Evolutionary conservation across 1,140 invertebrate species (phyloP), one percentile per base, ranked within the genome.

Genomic region (Triops cancriformis): DNA sequence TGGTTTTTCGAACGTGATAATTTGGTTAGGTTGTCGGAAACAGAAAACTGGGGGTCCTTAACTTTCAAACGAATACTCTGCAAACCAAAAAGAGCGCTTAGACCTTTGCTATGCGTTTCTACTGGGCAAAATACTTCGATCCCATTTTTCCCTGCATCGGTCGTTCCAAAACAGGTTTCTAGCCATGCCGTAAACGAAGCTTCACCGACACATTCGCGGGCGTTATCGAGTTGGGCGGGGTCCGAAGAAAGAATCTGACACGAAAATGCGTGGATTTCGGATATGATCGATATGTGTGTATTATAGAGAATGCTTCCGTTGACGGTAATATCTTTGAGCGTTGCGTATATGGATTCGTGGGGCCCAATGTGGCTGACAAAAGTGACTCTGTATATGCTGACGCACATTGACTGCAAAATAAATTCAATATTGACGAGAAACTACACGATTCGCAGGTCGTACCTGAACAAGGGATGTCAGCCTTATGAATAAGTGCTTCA

Each of bases 381-480:
- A n/a, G 51, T 64, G 51, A 64, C 10, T 64, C 18, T 14, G 23
- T 18, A 64, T 64, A 64, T 64, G 51, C 51, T 64, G 14, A 64
- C 23, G 26, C 73, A 42, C 37, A 74, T 74, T 42, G 45, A 79
- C 43, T 28, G 73, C 28, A 77, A 74, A 80, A 77, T 4, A 23
- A 7, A 26, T 5, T 6, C 37, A 74, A 45, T 14, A 23, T 9
- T 31, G 9, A 79, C n/a, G 27, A 74, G 0, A 45, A 28, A 76
- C 27, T 14, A 80, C 43, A 80, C 37, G 3, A 80, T 64, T 80
- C 88, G 94, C 92, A 80, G 92, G 91, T 87, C 94, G 91, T 81
- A 90, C 92, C 76, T 92, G 91, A 77, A 94, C 89, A 82, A 91
- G 90, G 2, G 90, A 89, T 26, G 93, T 91, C 79, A 94, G 88